Conservation (phyloP, 2,113 vertebrate species). For the Greenwoodochromis staneri region DNA sequence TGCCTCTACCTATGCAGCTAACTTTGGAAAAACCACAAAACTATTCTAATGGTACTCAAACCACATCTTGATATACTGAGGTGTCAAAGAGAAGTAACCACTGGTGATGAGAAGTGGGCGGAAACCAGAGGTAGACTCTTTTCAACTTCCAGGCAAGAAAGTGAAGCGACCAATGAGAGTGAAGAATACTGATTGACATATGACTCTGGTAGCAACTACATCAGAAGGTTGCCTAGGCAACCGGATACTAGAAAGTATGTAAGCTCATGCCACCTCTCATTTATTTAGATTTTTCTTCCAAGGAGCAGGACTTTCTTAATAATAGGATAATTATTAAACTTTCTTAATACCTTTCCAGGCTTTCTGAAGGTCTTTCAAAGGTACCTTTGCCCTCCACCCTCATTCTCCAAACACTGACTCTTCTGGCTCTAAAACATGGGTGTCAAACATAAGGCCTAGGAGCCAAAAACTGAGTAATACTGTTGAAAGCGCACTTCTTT, state of each 20-base stretch:
- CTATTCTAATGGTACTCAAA: not conserved
- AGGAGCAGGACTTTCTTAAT: not conserved
- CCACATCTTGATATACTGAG: not conserved
- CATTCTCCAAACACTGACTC: not conserved
- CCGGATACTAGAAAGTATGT: not conserved
- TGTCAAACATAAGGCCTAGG: not conserved
- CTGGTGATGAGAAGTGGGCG: not conserved
- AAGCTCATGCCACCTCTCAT: not conserved
- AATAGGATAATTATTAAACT: not conserved
- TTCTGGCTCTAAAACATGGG: not conserved
- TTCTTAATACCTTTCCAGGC: not conserved
- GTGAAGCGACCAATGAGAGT: not conserved
- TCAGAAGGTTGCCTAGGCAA: not conserved
- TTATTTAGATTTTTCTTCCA: not conserved
- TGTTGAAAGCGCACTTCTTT: not conserved
- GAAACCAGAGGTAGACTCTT: not conserved
- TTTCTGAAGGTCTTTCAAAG: not conserved
- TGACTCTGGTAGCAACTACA: not conserved
- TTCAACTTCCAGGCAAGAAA: not conserved
- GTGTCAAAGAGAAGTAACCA: not conserved
- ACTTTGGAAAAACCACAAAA: not conserved
- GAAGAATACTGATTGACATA: not conserved
- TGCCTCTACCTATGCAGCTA: not conserved
- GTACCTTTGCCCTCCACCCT: not conserved
- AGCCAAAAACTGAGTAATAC: not conserved